These are phyloP conservation scores for Stenodema calcarata DNA, from an alignment of 2,888 invertebrate genomes.

Conservation along the genomic window DNA sequence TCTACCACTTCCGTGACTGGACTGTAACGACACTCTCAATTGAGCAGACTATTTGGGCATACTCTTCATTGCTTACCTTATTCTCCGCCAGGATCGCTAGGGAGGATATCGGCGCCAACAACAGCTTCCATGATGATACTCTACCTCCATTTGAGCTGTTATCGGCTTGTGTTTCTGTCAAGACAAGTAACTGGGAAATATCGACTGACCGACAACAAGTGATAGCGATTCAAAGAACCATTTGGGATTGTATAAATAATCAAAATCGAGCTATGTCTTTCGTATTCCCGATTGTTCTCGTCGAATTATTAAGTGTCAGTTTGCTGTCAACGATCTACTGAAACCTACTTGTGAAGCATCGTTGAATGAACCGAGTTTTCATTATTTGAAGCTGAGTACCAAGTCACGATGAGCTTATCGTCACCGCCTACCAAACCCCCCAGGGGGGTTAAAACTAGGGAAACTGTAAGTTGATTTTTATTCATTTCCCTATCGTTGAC, in stretches of 20 bases:
- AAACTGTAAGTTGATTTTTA: conserved; percentile 71
- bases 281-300: background rate
- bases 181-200: background rate
- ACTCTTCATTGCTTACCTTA: too few relatives aligned
- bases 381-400: background rate
- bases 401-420: conserved; percentile 51
- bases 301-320: background rate
- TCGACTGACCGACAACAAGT: background rate
- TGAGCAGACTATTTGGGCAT: too few relatives aligned
- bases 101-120: too few relatives aligned
- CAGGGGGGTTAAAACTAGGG: conserved; percentile 84
- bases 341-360: background rate
- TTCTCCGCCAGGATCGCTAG: too few relatives aligned
- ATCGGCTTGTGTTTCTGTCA: too few relatives aligned
- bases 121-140: too few relatives aligned
- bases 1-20: too few relatives aligned
- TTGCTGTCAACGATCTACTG: background rate
- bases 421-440: conserved; percentile 83
- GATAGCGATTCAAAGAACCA: background rate
- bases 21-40: too few relatives aligned
- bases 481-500: too few relatives aligned
- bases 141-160: too few relatives aligned
- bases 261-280: background rate
- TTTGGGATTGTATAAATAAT: background rate
- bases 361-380: background rate